A percentile compares a stretch with the other conserved stretches of the same genome.
Evolutionary conservation across 2,113 vertebrate genomes (phyloP).

Genomic region (Lonchura striata): DNA sequence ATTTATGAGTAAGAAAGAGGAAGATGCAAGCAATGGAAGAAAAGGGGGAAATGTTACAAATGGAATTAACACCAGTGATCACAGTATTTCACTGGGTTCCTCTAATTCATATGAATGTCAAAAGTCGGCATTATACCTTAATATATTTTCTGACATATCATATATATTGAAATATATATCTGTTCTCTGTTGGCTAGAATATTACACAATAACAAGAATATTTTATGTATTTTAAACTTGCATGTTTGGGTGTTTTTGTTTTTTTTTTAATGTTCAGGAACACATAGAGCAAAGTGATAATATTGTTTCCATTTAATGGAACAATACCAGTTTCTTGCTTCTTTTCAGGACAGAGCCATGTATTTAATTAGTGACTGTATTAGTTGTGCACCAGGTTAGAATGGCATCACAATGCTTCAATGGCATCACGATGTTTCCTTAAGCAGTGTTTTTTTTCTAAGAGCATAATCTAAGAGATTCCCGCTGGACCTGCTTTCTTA

Average conservation of each 20-base stretch:
- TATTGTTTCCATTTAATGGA: not conserved
- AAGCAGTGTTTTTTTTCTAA: constrained; percentile 49
- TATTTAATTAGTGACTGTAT: not conserved
- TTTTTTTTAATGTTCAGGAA: not conserved
- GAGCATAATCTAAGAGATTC: constrained; percentile 66
- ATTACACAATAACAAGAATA: not conserved
- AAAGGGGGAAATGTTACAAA: not conserved
- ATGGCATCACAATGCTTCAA: not conserved
- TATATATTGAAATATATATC: not conserved
- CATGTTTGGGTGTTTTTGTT: fast-evolving
- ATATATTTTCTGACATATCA: not conserved
- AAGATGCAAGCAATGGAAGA: not conserved
- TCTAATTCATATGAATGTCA: not conserved
- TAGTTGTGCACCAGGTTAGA: not conserved
- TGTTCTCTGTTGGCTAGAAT: not conserved
- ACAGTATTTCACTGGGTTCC: not conserved
- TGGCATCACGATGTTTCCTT: constrained; percentile 43
- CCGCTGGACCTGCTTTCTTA: constrained; percentile 61
- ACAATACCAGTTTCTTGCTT: not conserved
- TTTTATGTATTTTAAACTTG: not conserved
- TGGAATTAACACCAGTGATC: not conserved
- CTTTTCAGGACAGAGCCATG: not conserved
- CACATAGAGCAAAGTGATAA: not conserved
- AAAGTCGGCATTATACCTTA: constrained; percentile 18
- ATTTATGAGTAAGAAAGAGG: not conserved